Evolutionary conservation across 2,113 vertebrate genomes (phyloP).

Genomic region (Callopanchax toddi): DNA sequence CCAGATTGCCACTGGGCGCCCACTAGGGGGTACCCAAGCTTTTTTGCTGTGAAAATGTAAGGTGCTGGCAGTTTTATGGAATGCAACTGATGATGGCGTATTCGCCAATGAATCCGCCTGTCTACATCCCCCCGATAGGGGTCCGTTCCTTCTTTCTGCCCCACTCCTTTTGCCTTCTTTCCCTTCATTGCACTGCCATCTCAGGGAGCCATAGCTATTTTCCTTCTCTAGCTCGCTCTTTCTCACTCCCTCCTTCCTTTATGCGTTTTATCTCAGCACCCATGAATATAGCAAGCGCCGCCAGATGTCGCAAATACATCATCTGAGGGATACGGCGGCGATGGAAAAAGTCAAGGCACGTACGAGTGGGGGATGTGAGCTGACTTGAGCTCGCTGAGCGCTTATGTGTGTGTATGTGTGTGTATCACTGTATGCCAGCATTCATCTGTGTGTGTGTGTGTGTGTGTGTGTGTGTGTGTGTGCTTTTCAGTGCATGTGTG

Average conservation of each 20-base stretch:
- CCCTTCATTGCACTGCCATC: slow-evolving; percentile 43
- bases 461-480: slow-evolving; percentile 65
- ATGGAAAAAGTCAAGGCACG: slow-evolving; percentile 85
- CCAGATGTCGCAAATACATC: slow-evolving; percentile 99
- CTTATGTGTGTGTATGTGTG: slow-evolving; percentile 58
- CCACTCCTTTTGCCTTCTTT: slow-evolving; percentile 33
- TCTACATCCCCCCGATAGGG: slow-evolving; percentile 48
- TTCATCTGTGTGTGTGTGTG: slow-evolving; percentile 41
- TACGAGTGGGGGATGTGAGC: slow-evolving; percentile 81
- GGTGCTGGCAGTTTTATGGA: slow-evolving; percentile 78
- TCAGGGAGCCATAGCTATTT: slow-evolving; percentile 32
- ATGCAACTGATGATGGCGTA: slow-evolving; percentile 66
- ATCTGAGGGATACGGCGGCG: slow-evolving; percentile 84
- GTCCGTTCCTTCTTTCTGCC: slow-evolving; percentile 34
- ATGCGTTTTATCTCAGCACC: slow-evolving; percentile 52
- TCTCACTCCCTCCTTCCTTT: slow-evolving; percentile 38
- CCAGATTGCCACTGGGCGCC: slow-evolving; percentile 89
- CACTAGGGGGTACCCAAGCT: slow-evolving; percentile 95
- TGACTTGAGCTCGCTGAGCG: slow-evolving; percentile 64
- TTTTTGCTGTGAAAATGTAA: slow-evolving; percentile 86
- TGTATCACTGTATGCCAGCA: slow-evolving; percentile 66
- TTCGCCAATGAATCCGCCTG: slow-evolving; percentile 44
- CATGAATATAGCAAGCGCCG: slow-evolving; percentile 85
- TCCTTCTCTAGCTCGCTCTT: slow-evolving; percentile 23
- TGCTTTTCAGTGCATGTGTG: not conserved